Percentiles rank a stretch among this genome's conserved stretches.
phyloP scores from a whole-genome alignment of 1,140 invertebrate species.

The Tetragonula clypearis region DNA sequence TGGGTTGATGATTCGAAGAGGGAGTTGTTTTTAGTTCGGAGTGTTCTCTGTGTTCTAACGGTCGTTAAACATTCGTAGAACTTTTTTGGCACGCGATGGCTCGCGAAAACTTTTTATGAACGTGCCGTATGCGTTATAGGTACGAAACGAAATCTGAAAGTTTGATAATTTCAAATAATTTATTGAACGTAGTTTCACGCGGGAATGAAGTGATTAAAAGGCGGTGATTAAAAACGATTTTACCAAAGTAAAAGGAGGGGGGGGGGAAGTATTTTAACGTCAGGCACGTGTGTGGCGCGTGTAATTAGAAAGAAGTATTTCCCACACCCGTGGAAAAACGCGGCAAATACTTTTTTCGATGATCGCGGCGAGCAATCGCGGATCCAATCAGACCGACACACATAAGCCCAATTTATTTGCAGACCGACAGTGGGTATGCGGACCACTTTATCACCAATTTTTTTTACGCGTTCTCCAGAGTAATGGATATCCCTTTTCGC shows the following conservation, averaged over 20 bases:
- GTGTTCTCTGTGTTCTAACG: neutral
- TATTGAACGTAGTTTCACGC: neutral
- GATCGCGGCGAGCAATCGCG: neutral
- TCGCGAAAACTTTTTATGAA: neutral
- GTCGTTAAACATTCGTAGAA: neutral
- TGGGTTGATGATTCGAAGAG: neutral
- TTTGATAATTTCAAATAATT: neutral
- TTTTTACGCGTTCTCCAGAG: neutral
- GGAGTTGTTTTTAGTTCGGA: neutral
- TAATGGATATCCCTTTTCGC: conserved; percentile 27
- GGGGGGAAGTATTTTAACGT: neutral
- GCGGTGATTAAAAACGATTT: neutral
- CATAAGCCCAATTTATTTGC: conserved; percentile 15
- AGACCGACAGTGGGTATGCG: neutral
- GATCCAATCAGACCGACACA: neutral
- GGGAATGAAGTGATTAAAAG: neutral
- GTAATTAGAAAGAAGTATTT: neutral
- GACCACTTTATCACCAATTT: conserved; percentile 19
- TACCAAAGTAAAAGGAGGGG: neutral
- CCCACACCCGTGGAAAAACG: too few relatives aligned
- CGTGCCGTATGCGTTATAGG: too few relatives aligned
- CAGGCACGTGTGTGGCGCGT: neutral
- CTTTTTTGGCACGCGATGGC: neutral
- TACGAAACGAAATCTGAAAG: too few relatives aligned
- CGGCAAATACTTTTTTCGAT: neutral